Evolutionary conservation across 2,797 vertebrate genomes (phyloP).

Genomic region (Mormyrops boulengeri): DNA sequence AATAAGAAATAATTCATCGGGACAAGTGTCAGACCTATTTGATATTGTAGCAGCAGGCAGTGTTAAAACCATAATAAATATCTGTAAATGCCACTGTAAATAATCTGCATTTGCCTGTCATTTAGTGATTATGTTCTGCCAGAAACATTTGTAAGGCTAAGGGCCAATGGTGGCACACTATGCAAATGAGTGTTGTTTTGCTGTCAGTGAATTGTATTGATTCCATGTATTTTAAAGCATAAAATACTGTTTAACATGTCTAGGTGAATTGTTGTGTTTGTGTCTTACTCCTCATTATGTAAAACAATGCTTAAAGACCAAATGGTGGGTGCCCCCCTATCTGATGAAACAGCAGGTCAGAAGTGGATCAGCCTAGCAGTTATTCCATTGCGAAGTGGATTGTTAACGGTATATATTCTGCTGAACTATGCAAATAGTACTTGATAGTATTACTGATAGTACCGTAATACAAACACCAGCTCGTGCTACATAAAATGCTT

Average conservation of each 20-base stretch:
- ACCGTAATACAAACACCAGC: not conserved
- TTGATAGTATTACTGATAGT: not conserved
- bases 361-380: not conserved
- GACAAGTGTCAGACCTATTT: not conserved
- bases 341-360: not conserved
- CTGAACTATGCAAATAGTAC: not conserved
- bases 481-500: not conserved
- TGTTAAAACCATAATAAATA: constrained; percentile 3
- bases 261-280: not conserved
- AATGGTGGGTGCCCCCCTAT: not conserved
- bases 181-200: not conserved
- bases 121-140: not conserved
- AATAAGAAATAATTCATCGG: not conserved
- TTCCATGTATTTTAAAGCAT: not conserved
- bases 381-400: not conserved
- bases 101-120: not conserved
- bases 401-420: not conserved
- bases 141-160: not conserved
- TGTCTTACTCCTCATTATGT: not conserved
- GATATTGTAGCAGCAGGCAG: not conserved
- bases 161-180: not conserved
- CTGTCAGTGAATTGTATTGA: constrained; percentile 4
- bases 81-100: constrained; percentile 4
- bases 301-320: not conserved
- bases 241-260: not conserved